phyloP scores from a whole-genome alignment of 2,113 vertebrate species.

The Athene cunicularia region DNA sequence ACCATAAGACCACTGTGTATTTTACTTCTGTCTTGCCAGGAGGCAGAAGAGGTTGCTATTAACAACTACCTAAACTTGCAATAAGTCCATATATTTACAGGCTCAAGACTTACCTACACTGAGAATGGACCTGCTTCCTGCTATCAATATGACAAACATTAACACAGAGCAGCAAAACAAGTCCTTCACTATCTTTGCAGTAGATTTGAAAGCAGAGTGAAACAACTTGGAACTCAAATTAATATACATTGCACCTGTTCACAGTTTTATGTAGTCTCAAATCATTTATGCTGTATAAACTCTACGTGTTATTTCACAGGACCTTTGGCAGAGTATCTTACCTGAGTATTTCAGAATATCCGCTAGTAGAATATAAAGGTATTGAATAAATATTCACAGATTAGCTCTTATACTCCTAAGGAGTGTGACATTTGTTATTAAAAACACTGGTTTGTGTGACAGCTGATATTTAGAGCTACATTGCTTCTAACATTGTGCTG shows the following conservation, averaged over 20 bases:
- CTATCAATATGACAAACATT: not conserved
- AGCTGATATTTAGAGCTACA: not conserved
- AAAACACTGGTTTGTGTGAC: not conserved
- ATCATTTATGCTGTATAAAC: not conserved
- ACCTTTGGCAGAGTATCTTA: not conserved
- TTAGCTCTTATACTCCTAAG: not conserved
- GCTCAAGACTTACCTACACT: not conserved
- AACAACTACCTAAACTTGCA: not conserved
- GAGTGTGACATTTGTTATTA: not conserved
- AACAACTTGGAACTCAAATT: not conserved
- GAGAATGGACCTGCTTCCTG: not conserved
- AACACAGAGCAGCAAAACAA: not conserved
- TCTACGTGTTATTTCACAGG: not conserved
- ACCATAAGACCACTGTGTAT: not conserved
- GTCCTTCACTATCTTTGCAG: not conserved
- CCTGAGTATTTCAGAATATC: not conserved
- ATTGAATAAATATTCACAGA: not conserved
- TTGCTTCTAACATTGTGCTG: not conserved
- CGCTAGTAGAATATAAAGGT: not conserved
- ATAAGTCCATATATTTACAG: fast-evolving
- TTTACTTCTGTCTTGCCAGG: not conserved
- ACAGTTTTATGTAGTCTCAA: not conserved
- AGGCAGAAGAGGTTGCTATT: not conserved
- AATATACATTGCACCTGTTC: not conserved
- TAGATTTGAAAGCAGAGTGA: not conserved